A percentile compares a stretch with the other conserved stretches of the same genome.
Conservation (phyloP, 2,888 invertebrate species). For the Psococerastis gibbosa region DNA sequence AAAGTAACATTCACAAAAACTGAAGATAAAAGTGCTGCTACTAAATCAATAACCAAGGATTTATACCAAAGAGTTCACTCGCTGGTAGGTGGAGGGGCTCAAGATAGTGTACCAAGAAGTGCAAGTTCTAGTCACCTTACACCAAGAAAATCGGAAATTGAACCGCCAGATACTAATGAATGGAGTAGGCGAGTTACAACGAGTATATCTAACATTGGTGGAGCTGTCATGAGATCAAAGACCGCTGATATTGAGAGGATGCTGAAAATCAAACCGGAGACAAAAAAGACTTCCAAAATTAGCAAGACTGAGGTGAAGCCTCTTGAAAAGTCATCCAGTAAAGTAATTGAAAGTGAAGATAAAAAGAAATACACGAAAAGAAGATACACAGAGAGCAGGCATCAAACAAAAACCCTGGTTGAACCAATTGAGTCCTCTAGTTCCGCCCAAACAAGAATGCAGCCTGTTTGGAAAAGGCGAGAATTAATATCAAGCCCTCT, state of each 20-base stretch:
- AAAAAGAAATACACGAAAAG: constrained; percentile 40
- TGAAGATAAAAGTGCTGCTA: background rate
- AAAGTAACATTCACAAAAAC: constrained; percentile 12
- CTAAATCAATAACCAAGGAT: constrained; percentile 7
- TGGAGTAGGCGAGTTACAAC: constrained; percentile 29
- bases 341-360: constrained; percentile 31
- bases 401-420: constrained; percentile 28
- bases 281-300: background rate
- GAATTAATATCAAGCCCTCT: constrained; percentile 65
- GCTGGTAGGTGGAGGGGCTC: constrained; percentile 1
- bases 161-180: constrained; percentile 16
- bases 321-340: constrained; percentile 18
- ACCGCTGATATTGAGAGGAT: constrained; percentile 47
- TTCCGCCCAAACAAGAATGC: constrained; percentile 17
- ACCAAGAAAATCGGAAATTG: constrained; percentile 13
- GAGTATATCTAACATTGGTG: constrained; percentile 44
- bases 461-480: constrained; percentile 52
- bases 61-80: constrained; percentile 9
- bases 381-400: constrained; percentile 38
- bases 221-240: constrained; percentile 42
- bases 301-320: constrained; percentile 3
- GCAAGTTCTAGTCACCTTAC: constrained; percentile 14
- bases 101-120: constrained; percentile 20
- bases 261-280: constrained; percentile 23
- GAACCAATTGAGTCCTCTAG: constrained; percentile 16